Base-by-base conservation (phyloP, 2,113 vertebrate genomes). In the Archilochus colubris region DNA sequence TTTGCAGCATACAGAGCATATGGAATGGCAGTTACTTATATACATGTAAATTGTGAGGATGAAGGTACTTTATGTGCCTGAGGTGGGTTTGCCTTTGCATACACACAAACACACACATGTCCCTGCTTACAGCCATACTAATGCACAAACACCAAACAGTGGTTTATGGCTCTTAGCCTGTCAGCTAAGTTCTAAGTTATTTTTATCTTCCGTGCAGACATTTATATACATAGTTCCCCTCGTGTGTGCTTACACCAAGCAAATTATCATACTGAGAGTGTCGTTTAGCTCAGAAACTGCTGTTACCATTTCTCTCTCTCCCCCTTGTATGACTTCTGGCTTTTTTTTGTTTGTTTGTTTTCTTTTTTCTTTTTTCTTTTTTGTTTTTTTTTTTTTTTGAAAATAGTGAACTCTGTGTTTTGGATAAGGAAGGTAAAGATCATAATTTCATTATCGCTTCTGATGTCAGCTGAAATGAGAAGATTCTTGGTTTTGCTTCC, bases 351-450 rank as follows among this genome's bases (percentile, higher is more conserved):
- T 5, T 2, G 73, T 67, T 95, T 84, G 28, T 5, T 2, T 73
- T 67, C 94, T 84, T 31, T 5, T 2, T 73, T 67, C 82, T 31
- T 5, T 2, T 73, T 67, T 95, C 79, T 31, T 5, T 2, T 73
- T 67, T 95, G 82, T 31, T 5, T 40, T 40, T 40, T 40, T 33
- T 33, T 33, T 33, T 95, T 83, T 31, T 5, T 2, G 76, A 70
- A 40, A 69, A 59, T 40, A 80, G 58, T 21, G 27, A 75, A 38
- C 54, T 31, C 28, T 89, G 19, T 59, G 36, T 86, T 87, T 87
- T 73, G 43, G 62, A 72, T 89, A 87, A 80, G 53, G n/a, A 94
- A 91, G 36, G 64, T 73, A 57, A 92, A 86, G 94, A 66, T 73
- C 33, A 46, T 85, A 2, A 77, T 82, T 79, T 70, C 40, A 57